Evolutionary conservation across 2,888 invertebrate genomes (phyloP), one percentile per base, ranked within the genome.

Genomic region (Helleia helle): DNA sequence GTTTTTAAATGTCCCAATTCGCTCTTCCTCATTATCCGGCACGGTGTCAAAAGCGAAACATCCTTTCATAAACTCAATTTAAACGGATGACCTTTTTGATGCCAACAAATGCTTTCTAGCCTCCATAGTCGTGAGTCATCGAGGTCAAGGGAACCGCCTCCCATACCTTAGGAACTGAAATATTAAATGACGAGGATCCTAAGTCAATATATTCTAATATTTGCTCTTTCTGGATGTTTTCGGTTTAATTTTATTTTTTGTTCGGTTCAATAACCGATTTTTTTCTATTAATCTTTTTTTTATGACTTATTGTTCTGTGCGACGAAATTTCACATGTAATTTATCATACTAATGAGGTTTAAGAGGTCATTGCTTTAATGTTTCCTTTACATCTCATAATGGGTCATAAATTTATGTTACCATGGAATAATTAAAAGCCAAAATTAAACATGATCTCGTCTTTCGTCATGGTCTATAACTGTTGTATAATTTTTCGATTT

Each of bases 11-110:
- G 39, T 43, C 43, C 44, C 65, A 80, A 81, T 83, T 81, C 67
- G 56, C 59, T 72, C 81, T 63, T 84, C 84, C 84, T 84, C 80
- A 84, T 84, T 84, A 84, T 65, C 60, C 49, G 53, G 58, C 54
- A 63, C 55, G 63, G 45, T 62, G 66, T 59, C 67, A 71, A 67
- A 70, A 68, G 64, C 47, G 56, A 57, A 57, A 70, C 77, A 70
- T 81, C 83, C 81, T 76, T 59, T 65, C 59, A 62, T 68, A 62
- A 64, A 65, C 59, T 56, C 42, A 62, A 69, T 70, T 69, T 62
- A 55, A 57, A 58, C 57, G 57, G 56, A 54, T 60, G 59, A 57
- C 66, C 65, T 63, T 59, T 58, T 45, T 49, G 49, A 43, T 44
- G 40, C 44, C 48, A 45, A 45, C 44, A 39, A 48, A 38, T 51